A percentile compares a stretch with the other conserved stretches of the same genome.
Evolutionary conservation across 37 sponge, comb jelly and placozoan species (phyloP).

Genomic region (Geodia barretti): DNA sequence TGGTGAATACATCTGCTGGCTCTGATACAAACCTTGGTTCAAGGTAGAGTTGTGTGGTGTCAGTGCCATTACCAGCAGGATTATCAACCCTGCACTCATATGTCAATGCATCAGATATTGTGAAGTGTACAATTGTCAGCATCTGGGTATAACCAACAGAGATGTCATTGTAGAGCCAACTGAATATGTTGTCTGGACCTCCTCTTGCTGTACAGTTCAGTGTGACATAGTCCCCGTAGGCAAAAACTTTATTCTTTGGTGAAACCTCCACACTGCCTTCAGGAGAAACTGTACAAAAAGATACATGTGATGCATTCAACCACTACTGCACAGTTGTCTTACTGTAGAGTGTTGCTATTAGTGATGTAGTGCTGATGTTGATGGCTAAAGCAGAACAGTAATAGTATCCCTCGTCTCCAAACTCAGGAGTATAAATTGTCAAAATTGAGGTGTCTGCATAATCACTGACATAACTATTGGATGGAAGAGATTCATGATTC

Average conservation of each 20-base stretch:
- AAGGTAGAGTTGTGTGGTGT: slow-evolving; percentile 26
- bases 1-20: background rate
- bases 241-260: background rate
- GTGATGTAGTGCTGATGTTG: background rate
- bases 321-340: background rate
- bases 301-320: background rate
- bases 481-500: background rate
- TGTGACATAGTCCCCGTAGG: background rate
- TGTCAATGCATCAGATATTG: background rate
- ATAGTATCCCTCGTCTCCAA: background rate
- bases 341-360: background rate
- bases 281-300: slow-evolving; percentile 19
- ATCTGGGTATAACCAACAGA: too few species aligned
- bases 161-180: background rate
- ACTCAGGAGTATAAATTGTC: background rate
- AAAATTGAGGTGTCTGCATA: background rate
- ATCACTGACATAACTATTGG: background rate
- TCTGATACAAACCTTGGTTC: slow-evolving; percentile 4
- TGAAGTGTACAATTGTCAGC: background rate
- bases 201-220: background rate
- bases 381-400: background rate
- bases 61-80: slow-evolving; percentile 53
- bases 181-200: slow-evolving; percentile 7
- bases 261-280: slow-evolving; percentile 4
- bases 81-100: slow-evolving; percentile 59